Evolutionary conservation across 2,113 vertebrate species (phyloP), one percentile per base, ranked within the genome.

Genomic region (Verasper variegatus): DNA sequence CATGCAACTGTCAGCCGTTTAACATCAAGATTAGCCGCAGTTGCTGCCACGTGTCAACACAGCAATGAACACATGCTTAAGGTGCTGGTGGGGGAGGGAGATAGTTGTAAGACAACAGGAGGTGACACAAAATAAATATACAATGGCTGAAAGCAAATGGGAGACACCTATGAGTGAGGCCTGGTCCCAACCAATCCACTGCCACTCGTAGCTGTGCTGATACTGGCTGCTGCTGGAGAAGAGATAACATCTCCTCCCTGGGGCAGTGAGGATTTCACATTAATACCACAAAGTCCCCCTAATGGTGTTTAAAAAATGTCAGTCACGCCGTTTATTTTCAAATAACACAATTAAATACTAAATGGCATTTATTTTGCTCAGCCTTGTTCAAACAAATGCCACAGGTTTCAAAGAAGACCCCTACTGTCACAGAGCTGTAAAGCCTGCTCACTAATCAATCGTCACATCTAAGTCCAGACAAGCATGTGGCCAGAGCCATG

Each of bases 21-120:
- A 91, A 89, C 86, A 75, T 91, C 68, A 79, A 78, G 89, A 90
- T 93, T 79, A 89, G 78, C 78, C 55, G 57, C 93, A 94, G 91
- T 91, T 91, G 89, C 66, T 89, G 81, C 82, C 59, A 82, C 40
- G 51, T 87, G 92, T 93, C 93, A 93, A 78, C 82, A 82, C 87
- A 60, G 89, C 86, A 86, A 82, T 93, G 92, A 92, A 89, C 88
- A 91, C 92, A 85, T 91, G 86, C 74, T 88, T 86, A 77, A 69
- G 69, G 68, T 84, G 66, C 62, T 83, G 56, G 60, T 35, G 68
- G 54, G 13, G 56, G 56, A 64, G 37, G 40, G 35, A 37, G 27
- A 24, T 20, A 47, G 74, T 23, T 27, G 64, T 4, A 7, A 12
- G 40, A 60, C 66, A 20, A 47, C 47, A 59, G 66, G 21, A 27